Percentiles rank a stretch among this genome's conserved stretches.
These are phyloP conservation scores for Elaphurus davidianus DNA, from an alignment of 2,113 vertebrate genomes.

Conservation along the genomic window DNA sequence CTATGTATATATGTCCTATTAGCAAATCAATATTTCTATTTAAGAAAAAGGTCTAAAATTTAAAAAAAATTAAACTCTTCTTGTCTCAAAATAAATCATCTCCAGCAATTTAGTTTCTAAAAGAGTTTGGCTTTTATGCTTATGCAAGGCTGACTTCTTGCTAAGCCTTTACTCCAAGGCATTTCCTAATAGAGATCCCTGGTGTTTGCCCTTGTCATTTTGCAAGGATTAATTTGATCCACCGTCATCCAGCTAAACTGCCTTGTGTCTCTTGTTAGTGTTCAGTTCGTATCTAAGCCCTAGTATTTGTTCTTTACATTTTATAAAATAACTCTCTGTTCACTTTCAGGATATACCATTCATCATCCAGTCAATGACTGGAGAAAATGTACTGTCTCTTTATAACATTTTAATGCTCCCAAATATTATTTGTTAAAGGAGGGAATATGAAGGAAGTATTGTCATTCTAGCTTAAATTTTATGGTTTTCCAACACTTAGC, in stretches of 20 bases:
- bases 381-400: background rate
- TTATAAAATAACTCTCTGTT: background rate
- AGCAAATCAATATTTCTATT: conserved; percentile 19
- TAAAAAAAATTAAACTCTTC: background rate
- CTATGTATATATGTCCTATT: background rate
- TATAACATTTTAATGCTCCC: background rate
- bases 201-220: background rate
- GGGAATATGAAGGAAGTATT: background rate
- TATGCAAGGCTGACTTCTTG: conserved; percentile 9
- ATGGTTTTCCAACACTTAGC: background rate
- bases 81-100: background rate
- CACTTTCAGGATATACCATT: background rate
- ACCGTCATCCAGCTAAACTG: background rate
- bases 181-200: background rate
- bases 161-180: background rate
- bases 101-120: background rate
- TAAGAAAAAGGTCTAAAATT: background rate
- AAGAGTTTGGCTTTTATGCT: background rate
- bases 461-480: background rate
- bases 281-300: background rate
- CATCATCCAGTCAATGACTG: background rate
- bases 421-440: conserved; percentile 7
- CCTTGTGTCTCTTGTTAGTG: background rate
- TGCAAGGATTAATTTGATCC: background rate
- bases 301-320: background rate